Conservation (phyloP, 2,113 vertebrate species). For the Phylloscopus trochiloides region DNA sequence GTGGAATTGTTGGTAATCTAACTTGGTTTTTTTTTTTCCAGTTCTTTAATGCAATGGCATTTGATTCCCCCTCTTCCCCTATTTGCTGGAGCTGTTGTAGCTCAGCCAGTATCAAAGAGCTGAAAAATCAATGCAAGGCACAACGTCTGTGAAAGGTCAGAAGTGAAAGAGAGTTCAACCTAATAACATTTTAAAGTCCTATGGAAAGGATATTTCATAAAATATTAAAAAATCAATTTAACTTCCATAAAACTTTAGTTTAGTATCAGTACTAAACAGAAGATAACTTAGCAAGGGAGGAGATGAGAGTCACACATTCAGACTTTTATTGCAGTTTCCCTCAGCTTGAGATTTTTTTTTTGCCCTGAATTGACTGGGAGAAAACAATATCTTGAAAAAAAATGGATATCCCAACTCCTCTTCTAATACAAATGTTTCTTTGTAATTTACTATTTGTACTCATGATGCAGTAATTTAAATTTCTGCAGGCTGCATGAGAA, state of each 20-base stretch:
- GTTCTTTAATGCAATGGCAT: neutral
- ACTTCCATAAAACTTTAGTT: conserved; percentile 34
- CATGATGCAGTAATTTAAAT: neutral
- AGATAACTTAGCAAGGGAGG: neutral
- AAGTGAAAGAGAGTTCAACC: conserved; percentile 54
- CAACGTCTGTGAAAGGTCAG: conserved; percentile 50
- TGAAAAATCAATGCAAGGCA: conserved; percentile 52
- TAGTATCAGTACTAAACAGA: neutral
- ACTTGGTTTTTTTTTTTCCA: neutral
- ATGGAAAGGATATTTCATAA: conserved; percentile 21
- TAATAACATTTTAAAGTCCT: conserved; percentile 50
- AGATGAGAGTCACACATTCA: neutral
- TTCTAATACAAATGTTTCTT: neutral
- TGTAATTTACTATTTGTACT: neutral
- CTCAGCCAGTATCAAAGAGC: conserved; percentile 34
- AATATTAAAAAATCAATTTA: conserved; percentile 49
- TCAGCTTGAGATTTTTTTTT: neutral
- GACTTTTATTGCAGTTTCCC: neutral
- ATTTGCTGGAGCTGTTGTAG: conserved; percentile 1
- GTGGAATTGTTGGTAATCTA: conserved; percentile 41
- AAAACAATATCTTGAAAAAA: neutral
- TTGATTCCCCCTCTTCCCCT: neutral
- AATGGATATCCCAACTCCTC: neutral
- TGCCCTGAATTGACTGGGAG: neutral
- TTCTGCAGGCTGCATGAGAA: neutral